Evolutionary conservation across 2,888 invertebrate genomes (phyloP), one percentile per base, ranked within the genome.

Genomic region (Pterostichus niger): DNA sequence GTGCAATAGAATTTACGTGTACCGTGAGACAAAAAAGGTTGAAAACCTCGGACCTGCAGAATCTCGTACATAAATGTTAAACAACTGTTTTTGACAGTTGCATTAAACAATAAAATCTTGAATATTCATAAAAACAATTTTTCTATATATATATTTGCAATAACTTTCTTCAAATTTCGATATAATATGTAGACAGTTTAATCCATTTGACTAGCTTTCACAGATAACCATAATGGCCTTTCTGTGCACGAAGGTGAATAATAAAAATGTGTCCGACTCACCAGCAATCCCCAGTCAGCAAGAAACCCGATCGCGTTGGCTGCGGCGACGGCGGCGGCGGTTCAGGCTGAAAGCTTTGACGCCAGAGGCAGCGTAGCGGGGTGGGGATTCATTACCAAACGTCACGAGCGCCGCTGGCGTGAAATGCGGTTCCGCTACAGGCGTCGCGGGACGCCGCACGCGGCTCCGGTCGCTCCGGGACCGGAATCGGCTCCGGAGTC

Each of bases 381-480:
- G 44, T n/a, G 46, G n/a, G 79, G 49, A 44, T 15, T 79, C 64
- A 61, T 79, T 79, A 79, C 49, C 54, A 79, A 61, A 61, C 79
- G 79, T 64, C 61, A 79, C 78, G 78, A 61, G 24, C 56, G 79
- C 46, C 79, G 49, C 79, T 79, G 79, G 79, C 79, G 79, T 79
- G 64, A 79, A 79, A 79, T 79, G 79, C 64, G 79, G 79, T 79
- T 61, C 64, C 79, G 79, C 52, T 76, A 76, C 52, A 33, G 54
- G 24, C 76, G 54, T 52, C 52, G 31, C 54, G 76, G 76, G 76
- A 52, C 33, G 33, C 76, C 54, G 33, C 76, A 31, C 64, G 31
- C 33, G 35, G 15, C 15, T 17, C 56, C 17, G 15, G 31, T 11
- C 4, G 15, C 15, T 17, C 56, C 17, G 15, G 17, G 17, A 56